Conservation (phyloP, 2,888 invertebrate genomes). For the Caradrina kadenii region DNA sequence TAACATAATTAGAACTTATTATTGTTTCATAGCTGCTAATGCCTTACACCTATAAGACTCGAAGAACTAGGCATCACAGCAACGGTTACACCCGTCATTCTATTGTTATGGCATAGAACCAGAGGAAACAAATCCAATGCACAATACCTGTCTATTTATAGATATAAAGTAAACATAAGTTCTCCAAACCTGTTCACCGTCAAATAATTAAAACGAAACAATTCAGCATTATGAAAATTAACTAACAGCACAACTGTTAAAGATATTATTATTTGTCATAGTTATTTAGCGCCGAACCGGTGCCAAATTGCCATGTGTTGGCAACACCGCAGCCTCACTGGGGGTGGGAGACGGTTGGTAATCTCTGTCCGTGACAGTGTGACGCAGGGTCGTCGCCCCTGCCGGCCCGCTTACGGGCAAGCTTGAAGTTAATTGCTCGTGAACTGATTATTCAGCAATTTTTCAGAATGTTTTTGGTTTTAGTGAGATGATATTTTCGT, state of each 20-base stretch:
- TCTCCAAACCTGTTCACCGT: neutral
- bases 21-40: too few relatives aligned
- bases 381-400: constrained; percentile 55
- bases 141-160: too few relatives aligned
- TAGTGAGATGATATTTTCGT: constrained; percentile 21
- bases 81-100: too few relatives aligned
- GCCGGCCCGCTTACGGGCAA: constrained; percentile 46
- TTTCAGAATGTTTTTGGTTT: constrained; percentile 56
- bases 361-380: constrained; percentile 64
- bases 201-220: constrained; percentile 26
- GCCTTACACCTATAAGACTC: too few relatives aligned
- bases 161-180: too few relatives aligned
- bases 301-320: constrained; percentile 66
- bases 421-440: constrained; percentile 65
- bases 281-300: constrained; percentile 53
- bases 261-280: constrained; percentile 62
- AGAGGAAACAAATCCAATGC: too few relatives aligned
- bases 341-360: constrained; percentile 39
- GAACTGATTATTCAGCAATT: constrained; percentile 66
- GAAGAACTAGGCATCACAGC: too few relatives aligned
- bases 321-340: constrained; percentile 52
- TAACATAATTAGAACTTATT: too few relatives aligned
- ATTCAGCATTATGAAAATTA: constrained; percentile 49
- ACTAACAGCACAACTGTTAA: constrained; percentile 51
- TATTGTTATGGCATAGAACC: too few relatives aligned